Evolutionary conservation across 2,888 invertebrate genomes (phyloP), one percentile per base, ranked within the genome.

Genomic region (Pterobdella sp.): DNA sequence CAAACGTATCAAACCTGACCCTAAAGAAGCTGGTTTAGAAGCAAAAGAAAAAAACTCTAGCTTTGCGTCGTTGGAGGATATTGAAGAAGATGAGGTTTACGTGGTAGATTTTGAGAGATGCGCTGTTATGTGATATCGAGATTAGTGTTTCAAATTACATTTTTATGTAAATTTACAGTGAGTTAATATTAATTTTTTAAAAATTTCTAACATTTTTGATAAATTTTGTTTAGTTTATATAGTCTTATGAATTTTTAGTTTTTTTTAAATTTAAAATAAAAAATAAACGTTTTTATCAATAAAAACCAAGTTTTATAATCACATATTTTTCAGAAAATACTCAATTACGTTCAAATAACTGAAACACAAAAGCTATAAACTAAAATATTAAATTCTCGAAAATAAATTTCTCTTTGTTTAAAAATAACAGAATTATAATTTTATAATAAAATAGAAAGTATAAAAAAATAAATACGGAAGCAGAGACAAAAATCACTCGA

Each of bases 101-200:
- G 67, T 67, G 35, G 67, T 67, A 7, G 67, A 67, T 34, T 67
- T 67, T n/a, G 67, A 67, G 22, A 35, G 67, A 26, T 67, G 67
- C 67, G 35, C 31, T 26, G 37, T 67, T 37, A 67, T 67, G 67
- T 67, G 42, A 67, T 32, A 26, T 63, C 14, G n/a, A 7, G 26
- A 14, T 63, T 63, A n/a, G 14, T 14, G 52, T 49, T 49, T 49
- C 52, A 49, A 49, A 49, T 14, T 49, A 18, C 14, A 49, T 49
- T 49, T 49, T 49, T 49, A 49, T 49, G n/a, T 14, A 49, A 18
- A 49, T n/a, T 49, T 14, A n/a, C n/a, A n/a, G n/a, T n/a, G n/a
- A n/a, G n/a, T n/a, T n/a, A n/a, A n/a, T n/a, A n/a, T n/a, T n/a
- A n/a, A n/a, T n/a, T n/a, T n/a, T n/a, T n/a, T n/a, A n/a, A n/a